Conservation (phyloP, 1,140 invertebrate genomes). For the Periplaneta americana region DNA sequence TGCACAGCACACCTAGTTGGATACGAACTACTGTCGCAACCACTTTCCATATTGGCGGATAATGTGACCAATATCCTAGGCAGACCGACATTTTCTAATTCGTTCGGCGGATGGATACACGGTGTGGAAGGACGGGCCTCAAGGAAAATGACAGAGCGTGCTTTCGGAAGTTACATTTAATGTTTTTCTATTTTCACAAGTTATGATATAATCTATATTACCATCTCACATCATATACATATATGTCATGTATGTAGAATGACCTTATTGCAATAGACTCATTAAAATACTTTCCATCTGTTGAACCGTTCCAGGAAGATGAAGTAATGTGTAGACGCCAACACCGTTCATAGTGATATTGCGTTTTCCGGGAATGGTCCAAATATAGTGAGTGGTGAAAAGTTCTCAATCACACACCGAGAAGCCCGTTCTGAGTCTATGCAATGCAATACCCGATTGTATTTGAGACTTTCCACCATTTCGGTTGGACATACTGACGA, state of each 20-base stretch:
- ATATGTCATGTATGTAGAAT: constrained; percentile 18
- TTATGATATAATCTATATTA: constrained; percentile 14
- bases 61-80: too few species aligned
- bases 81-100: too few species aligned
- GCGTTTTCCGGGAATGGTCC: constrained; percentile 14
- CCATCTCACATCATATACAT: constrained; percentile 17
- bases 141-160: background rate
- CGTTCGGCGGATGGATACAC: too few species aligned
- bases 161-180: constrained; percentile 20
- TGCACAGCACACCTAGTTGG: too few species aligned
- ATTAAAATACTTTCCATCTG: constrained; percentile 14
- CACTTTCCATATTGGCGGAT: too few species aligned
- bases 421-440: constrained; percentile 14
- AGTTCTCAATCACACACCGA: background rate
- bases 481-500: constrained; percentile 4
- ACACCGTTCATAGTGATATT: background rate
- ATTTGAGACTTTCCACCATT: constrained; percentile 4
- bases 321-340: background rate
- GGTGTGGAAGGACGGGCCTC: too few species aligned
- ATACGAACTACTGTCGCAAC: too few species aligned
- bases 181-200: constrained; percentile 18
- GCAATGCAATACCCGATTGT: constrained; percentile 9
- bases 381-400: background rate
- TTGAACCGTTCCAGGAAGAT: constrained; percentile 15
- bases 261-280: constrained; percentile 21